Evolutionary conservation across 2,797 vertebrate genomes (phyloP), one percentile per base, ranked within the genome.

Genomic region (Chromis chromis): DNA sequence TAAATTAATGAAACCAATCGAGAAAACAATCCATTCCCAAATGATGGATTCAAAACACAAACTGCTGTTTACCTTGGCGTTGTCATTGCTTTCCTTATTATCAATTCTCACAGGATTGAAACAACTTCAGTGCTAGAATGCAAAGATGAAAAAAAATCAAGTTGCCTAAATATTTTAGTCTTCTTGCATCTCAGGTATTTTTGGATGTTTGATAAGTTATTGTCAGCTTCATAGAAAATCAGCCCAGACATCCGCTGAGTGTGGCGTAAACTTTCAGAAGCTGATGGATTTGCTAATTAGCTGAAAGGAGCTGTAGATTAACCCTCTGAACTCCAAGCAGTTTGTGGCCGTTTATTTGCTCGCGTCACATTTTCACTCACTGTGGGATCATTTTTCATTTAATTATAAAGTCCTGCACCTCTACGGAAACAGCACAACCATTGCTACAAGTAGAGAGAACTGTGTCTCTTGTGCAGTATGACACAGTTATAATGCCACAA

Each of bases 1-100:
- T 70, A 83, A 93, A 93, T 91, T 87, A 91, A 92, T 91, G 89
- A 92, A 92, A 88, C 58, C 82, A 81, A 90, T 86, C 84, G 85
- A 90, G 87, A 81, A 89, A 89, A 90, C 89, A 83, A 93, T 91
- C 85, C 88, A 89, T 93, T 92, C 76, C 82, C 76, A 78, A 82
- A 82, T 88, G 88, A 92, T 89, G 84, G 89, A 93, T 88, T 86
- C 75, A 67, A 88, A 89, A 91, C 87, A 88, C 85, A 82, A 80
- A 81, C 72, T 44, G 78, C 82, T 89, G 84, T 91, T 90, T 90
- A 89, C 84, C 86, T 86, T 81, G 83, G 82, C 19, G 68, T 73
- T 77, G 79, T 81, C 81, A 83, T 74, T 84, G 86, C 59, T 74
- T 85, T 81, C 77, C 85, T 83, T 84, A 84, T 86, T 83, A 91